A percentile compares a stretch with the other conserved stretches of the same genome.
These are phyloP conservation scores for Myotis davidii DNA, from an alignment of 2,113 vertebrate species.

Conservation along the genomic window DNA sequence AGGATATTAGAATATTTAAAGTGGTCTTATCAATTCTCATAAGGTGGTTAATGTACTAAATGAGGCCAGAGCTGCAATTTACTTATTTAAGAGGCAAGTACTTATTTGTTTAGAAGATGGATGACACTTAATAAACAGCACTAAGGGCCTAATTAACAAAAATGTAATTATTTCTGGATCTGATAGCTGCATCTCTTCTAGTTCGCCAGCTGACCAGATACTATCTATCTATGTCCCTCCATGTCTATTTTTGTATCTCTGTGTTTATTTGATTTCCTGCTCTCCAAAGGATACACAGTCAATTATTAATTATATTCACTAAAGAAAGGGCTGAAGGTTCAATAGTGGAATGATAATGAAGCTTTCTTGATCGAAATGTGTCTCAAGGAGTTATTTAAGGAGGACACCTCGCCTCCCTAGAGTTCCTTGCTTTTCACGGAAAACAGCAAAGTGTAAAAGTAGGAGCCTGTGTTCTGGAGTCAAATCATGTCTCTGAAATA, in stretches of 20 bases:
- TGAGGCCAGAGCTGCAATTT: neutral
- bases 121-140: neutral
- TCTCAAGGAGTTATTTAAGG: neutral
- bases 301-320: slow-evolving; percentile 46
- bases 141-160: slow-evolving; percentile 32
- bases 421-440: neutral
- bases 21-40: slow-evolving; percentile 28
- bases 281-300: neutral
- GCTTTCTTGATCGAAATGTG: neutral
- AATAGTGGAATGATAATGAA: slow-evolving; percentile 4
- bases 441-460: neutral
- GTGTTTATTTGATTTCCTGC: slow-evolving; percentile 35
- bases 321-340: neutral
- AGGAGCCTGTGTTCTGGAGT: neutral
- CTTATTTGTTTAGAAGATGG: slow-evolving; percentile 50
- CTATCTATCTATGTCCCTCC: neutral
- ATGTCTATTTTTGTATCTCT: slow-evolving; percentile 39
- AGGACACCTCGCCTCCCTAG: neutral
- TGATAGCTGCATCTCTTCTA: neutral
- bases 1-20: neutral
- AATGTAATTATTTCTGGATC: slow-evolving; percentile 32
- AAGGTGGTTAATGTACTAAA: neutral
- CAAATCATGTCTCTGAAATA: neutral
- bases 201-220: neutral
- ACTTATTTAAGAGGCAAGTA: slow-evolving; percentile 36